These are phyloP conservation scores for Threskiornis aethiopicus DNA, from an alignment of 2,797 vertebrate species.

Conservation along the genomic window DNA sequence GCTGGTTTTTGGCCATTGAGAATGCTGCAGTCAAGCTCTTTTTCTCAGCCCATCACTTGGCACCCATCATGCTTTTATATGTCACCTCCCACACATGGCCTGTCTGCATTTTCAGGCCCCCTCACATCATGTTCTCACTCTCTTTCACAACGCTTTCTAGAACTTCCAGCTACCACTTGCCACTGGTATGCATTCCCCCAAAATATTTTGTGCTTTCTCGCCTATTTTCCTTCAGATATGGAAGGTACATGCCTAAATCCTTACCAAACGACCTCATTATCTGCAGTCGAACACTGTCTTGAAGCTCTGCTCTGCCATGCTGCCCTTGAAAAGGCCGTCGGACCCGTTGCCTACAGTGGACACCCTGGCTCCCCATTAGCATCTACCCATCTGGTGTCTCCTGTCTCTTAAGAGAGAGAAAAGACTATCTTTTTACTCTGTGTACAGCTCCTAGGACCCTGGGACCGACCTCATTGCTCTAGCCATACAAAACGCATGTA, in stretches of 20 bases:
- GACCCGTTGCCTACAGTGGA: too few relatives aligned
- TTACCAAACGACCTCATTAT: background rate
- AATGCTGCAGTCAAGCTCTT: background rate
- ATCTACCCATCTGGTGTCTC: background rate
- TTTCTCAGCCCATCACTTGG: background rate
- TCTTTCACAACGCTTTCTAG: background rate
- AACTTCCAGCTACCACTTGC: background rate
- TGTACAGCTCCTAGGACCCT: background rate
- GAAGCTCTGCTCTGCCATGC: background rate
- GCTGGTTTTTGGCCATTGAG: background rate
- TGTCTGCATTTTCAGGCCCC: background rate
- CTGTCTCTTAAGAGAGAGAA: background rate
- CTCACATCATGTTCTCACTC: background rate
- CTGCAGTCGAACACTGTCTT: background rate
- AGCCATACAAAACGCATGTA: background rate
- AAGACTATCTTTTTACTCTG: background rate
- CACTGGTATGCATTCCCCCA: background rate
- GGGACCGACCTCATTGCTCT: background rate
- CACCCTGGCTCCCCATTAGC: background rate
- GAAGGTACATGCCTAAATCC: background rate
- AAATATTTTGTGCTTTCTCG: background rate
- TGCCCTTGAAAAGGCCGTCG: fast-evolving
- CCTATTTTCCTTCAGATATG: background rate
- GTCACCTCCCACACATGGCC: background rate
- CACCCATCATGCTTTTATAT: background rate